Base-by-base conservation (phyloP, 2,888 invertebrate species). In the Villa cingulata region DNA sequence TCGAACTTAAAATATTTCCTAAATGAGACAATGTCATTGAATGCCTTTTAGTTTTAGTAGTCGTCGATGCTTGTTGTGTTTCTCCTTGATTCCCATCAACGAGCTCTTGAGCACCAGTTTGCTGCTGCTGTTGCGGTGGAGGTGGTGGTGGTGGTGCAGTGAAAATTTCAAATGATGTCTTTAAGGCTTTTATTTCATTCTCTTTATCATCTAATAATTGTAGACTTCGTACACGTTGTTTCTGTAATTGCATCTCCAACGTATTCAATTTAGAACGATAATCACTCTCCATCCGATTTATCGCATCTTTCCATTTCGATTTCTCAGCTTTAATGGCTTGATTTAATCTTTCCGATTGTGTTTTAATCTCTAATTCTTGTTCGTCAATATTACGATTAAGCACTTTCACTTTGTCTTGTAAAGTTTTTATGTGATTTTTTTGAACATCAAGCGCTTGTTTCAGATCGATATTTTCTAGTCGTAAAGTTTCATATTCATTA, bases 201-300 rank as follows among this genome's bases (percentile, higher is more conserved):
- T 91, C 90, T 27, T 88, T 86, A 58, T 91, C 90, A 16, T 83
- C 80, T 34, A 92, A 66, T 20, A 91, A 66, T 3, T 78, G 76
- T 10, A 88, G 71, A 34, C 88, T 87, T 36, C 90, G 72, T 46
- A 85, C 83, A 1, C 91, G 72, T 61, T 90, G 90, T n/a, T 83
- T 81, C 41, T 77, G 74, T 5, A 84, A 70, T 57, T 86, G 82
- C 55, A 83, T 80, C 60, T 88, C 86, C 46, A 86, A 62, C 37
- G 75, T 73, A 14, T 73, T 69, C 2, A 76, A 61, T 55, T 73
- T 74, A 17, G 68, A 68, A 23, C 74, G 70, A 52, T 68, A 72
- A 49, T 76, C 76, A 37, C 70, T 72, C 53, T 78, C 76, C 50
- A 59, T 46, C 53, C 65, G 54, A 41, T 56, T 56, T 17, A 66